phyloP scores from a whole-genome alignment of 2,797 vertebrate species.

The Amblyraja radiata region DNA sequence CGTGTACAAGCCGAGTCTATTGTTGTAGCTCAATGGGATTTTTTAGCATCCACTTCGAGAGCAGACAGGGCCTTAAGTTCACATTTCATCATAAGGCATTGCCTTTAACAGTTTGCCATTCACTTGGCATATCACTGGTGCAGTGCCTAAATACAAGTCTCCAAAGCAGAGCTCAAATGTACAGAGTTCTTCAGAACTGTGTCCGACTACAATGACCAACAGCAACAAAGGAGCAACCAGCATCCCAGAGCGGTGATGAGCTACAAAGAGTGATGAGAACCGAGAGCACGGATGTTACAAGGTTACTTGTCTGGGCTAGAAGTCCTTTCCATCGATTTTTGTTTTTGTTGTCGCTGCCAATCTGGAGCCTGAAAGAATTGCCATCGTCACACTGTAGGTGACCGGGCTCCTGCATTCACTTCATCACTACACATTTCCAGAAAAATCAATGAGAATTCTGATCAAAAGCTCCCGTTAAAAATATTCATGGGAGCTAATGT shows the following conservation, averaged over 20 bases:
- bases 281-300: not conserved
- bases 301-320: not conserved
- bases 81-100: too few relatives aligned
- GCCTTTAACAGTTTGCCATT: too few relatives aligned
- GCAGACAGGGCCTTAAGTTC: not conserved
- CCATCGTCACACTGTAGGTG: not conserved
- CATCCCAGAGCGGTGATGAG: not conserved
- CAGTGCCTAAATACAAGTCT: too few relatives aligned
- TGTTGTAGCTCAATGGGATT: not conserved
- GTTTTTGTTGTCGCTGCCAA: not conserved
- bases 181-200: too few relatives aligned
- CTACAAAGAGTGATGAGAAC: not conserved
- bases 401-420: not conserved
- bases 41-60: not conserved
- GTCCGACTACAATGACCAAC: too few relatives aligned
- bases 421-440: not conserved
- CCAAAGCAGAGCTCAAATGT: too few relatives aligned
- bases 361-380: conserved; percentile 1
- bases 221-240: not conserved
- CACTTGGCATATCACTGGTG: too few relatives aligned
- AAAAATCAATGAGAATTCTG: conserved; percentile 35
- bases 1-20: too few relatives aligned
- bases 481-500: not conserved
- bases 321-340: conserved; percentile 1
- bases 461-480: conserved; percentile 5